Base-by-base conservation (phyloP, 2,113 vertebrate species). In the Siniperca knerii region DNA sequence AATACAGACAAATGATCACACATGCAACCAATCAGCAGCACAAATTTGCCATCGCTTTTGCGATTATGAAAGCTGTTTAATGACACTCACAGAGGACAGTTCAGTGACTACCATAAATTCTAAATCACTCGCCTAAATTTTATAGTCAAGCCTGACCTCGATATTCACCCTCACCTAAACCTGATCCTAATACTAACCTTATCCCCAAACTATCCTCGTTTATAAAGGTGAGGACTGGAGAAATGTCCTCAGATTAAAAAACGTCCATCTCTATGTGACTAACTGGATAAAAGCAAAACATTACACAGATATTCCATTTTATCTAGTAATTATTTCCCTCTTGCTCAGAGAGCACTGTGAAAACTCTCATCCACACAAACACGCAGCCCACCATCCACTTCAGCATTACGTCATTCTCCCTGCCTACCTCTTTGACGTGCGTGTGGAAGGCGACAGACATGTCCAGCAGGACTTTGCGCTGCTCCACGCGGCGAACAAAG, bases 371-470 rank as follows among this genome's bases (percentile, higher is more conserved):
- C 74, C 60, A 90, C 91, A 90, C 76, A 80, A 66, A 75, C 79
- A 73, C 8, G 16, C 87, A 86, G 82, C 88, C 87, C 84, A 89
- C 86, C 82, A 86, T 81, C 89, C 81, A 89, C 91, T 91, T 82
- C 55, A 88, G 35, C 61, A 11, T 86, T 77, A 86, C 77, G 52
- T 91, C 89, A 92, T 18, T 73, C 75, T 73, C 33, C 18, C 70
- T 52, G 84, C 89, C 90, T 92, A 99, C 98, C 98, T 99, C 98
- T 93, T 99, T 99, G 61, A 99, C 98, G 0, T 99, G 98, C 0
- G 98, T 99, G 93, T 99, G 98, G 92, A 99, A 99, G 79, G 98
- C 97, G 83, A 99, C 98, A 3, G 98, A 99, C 98, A 99, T 99
- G 95, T 99, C 98, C 92, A 99, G 93, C 55, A 99, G 94, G 93